A percentile compares a stretch with the other conserved stretches of the same genome.
These are phyloP conservation scores for Hipposideros larvatus DNA, from an alignment of 2,797 vertebrate genomes.

Conservation along the genomic window DNA sequence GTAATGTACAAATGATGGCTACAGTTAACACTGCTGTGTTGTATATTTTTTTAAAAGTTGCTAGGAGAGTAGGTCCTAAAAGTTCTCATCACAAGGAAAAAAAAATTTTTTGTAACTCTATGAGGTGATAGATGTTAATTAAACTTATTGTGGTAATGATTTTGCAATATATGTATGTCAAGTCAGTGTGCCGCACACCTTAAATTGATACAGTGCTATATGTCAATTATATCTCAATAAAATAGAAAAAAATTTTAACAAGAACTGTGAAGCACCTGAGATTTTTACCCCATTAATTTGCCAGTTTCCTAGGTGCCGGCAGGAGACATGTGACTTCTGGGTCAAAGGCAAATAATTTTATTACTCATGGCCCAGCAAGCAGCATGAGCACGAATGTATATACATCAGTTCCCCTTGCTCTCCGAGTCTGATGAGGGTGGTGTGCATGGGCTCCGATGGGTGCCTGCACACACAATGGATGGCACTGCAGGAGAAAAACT, in stretches of 20 bases:
- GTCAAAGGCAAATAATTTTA: constrained; percentile 53
- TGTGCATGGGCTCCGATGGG: neutral
- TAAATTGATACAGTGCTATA: neutral
- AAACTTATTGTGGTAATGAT: neutral
- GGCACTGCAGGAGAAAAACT: constrained; percentile 5
- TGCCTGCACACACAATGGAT: neutral
- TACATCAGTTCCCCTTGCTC: neutral
- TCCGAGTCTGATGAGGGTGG: neutral
- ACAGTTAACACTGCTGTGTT: neutral
- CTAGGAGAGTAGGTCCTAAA: neutral
- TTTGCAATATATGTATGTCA: neutral
- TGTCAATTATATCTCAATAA: constrained; percentile 31
- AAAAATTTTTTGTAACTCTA: neutral
- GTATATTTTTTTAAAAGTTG: neutral
- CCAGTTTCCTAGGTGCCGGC: constrained; percentile 11
- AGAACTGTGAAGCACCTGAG: neutral
- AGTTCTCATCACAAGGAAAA: constrained; percentile 9
- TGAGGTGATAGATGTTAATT: neutral
- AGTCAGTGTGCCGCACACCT: neutral
- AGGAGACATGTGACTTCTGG: constrained; percentile 42
- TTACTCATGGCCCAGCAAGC: neutral
- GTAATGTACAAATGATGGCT: neutral
- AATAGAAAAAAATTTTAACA: neutral
- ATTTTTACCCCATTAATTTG: constrained; percentile 26
- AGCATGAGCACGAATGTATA: neutral